phyloP scores from a whole-genome alignment of 1,140 invertebrate species.

The Micrasema longulum region DNA sequence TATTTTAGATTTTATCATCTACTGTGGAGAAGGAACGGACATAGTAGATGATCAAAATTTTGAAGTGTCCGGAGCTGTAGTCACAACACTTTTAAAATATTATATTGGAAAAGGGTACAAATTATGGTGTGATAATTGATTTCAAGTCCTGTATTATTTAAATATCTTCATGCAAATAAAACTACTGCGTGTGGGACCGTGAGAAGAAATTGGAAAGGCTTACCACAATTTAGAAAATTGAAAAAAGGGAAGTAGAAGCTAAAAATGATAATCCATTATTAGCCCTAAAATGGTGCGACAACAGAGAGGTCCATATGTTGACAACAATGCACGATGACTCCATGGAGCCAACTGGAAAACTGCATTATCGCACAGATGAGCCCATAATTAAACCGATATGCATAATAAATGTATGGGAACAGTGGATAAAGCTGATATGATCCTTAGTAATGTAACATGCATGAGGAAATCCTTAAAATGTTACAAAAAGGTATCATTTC shows the following conservation, averaged over 20 bases:
- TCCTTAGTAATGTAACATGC: background rate
- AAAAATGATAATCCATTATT: background rate
- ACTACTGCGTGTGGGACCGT: background rate
- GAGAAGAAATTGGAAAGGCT: background rate
- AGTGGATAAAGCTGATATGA: constrained; percentile 22
- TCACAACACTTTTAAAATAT: constrained; percentile 4
- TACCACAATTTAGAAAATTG: background rate
- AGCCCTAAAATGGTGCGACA: background rate
- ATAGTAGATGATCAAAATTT: background rate
- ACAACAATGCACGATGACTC: background rate
- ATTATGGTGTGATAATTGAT: constrained; percentile 17
- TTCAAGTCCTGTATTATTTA: background rate
- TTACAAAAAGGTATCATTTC: constrained; percentile 20
- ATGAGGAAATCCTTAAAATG: constrained; percentile 12
- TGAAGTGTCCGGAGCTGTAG: background rate
- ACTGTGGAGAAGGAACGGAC: background rate
- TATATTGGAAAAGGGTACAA: constrained; percentile 21
- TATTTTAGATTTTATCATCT: background rate
- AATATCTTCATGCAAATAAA: background rate
- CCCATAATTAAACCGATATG: background rate
- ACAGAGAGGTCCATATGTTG: background rate
- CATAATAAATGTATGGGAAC: background rate
- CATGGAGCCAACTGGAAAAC: background rate
- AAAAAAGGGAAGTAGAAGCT: background rate
- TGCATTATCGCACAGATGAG: background rate